Evolutionary conservation across 2,797 vertebrate genomes (phyloP), one percentile per base, ranked within the genome.

Genomic region (Tragelaphus eurycerus): DNA sequence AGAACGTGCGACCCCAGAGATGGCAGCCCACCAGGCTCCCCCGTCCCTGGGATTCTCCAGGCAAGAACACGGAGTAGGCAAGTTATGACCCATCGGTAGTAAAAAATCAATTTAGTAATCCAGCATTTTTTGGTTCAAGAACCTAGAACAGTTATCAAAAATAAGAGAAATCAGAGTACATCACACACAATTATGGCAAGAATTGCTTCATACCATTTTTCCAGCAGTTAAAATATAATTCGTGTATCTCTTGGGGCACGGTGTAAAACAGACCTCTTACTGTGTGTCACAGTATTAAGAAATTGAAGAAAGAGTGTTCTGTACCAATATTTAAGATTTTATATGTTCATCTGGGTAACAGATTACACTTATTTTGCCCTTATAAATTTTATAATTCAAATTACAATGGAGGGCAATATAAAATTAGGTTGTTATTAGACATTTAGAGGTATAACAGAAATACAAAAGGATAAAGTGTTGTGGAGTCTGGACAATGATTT

Each of bases 371-470:
- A 67, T 46, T 93, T 93, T 84, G 31, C 31, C 90, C 57, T 59
- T 38, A 87, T 83, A 92, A 62, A 34, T 48, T 57, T 78, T 82
- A 29, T 25, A 89, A 71, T 46, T 97, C 55, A 78, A 21, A 71
- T 74, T 34, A 81, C 2, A 50, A 60, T 43, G 3, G 38, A 94
- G 16, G 52, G 4, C 14, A 89, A 93, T n/a, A 95, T 31, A 78
- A 87, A 92, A 89, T 48, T 86, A 59, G 29, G 85, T 86, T 71
- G 17, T 38, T 23, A 79, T n/a, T 55, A 94, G 92, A 86, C 34
- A 96, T 85, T 79, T 79, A n/a, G 83, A 97, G 86, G 57, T 34
- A 64, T 5, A 89, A 43, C 55, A 87, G 78, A 95, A 85, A 87
- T 31, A 94, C 6, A 89, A 96, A 97, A 81, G 48, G 8, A 8